These are phyloP conservation scores for Periophthalmus modestus DNA, from an alignment of 2,113 vertebrate species.

Conservation along the genomic window DNA sequence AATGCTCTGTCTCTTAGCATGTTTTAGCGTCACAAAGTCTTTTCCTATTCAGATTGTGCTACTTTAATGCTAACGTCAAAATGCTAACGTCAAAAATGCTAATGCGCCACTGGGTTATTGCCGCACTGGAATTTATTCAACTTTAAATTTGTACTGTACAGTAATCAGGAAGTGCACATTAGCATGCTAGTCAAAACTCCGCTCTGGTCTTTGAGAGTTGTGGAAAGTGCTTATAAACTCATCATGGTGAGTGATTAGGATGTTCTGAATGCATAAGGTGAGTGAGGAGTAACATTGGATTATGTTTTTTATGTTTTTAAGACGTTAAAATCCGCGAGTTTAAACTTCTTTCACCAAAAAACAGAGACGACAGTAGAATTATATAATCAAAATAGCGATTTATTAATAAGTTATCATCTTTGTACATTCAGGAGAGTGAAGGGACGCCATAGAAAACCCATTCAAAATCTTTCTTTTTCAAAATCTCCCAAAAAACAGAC, in stretches of 20 bases:
- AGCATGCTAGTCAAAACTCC: too few relatives aligned
- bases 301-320: too few relatives aligned
- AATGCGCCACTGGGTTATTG: not conserved
- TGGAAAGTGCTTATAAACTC: too few relatives aligned
- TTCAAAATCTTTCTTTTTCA: constrained; percentile 9
- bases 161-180: too few relatives aligned
- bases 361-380: constrained; percentile 49
- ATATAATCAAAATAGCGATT: constrained; percentile 99
- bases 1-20: too few relatives aligned
- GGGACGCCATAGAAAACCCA: constrained; percentile 72
- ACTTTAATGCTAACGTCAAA: not conserved
- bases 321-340: too few relatives aligned
- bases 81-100: not conserved
- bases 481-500: constrained; percentile 78
- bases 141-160: not conserved
- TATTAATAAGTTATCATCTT: constrained; percentile 99
- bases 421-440: constrained; percentile 86
- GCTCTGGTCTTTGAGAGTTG: too few relatives aligned
- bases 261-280: too few relatives aligned
- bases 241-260: too few relatives aligned
- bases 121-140: not conserved
- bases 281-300: too few relatives aligned
- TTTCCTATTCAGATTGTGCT: not conserved
- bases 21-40: not conserved
- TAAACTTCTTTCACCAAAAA: not conserved